Evolutionary conservation across 2,113 vertebrate species (phyloP), one percentile per base, ranked within the genome.

Genomic region (Drymodes brunneopygia): DNA sequence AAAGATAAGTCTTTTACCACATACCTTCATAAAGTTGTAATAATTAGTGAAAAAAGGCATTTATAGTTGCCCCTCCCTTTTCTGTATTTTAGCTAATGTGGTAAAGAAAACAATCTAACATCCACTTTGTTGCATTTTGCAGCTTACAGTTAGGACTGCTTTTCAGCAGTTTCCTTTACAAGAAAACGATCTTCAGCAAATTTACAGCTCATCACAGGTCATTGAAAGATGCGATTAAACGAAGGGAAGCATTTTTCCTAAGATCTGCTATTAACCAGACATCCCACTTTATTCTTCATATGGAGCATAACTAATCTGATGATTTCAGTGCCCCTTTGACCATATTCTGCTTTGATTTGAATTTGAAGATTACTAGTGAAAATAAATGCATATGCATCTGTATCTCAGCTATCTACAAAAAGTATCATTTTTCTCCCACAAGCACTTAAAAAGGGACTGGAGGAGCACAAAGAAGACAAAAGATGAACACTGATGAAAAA

Each of bases 321-420:
- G 38, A 96, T 95, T 95, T 94, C 66, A 65, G 48, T 81, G 77
- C 81, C 93, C 73, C 44, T 90, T 92, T 96, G 88, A 88, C 91
- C 75, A 84, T 45, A 91, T 71, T 78, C 51, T 86, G 40, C 57
- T 92, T 95, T 71, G 86, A 92, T 78, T 71, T 86, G 75, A 85
- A 92, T 94, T 50, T 88, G 72, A 81, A 92, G 60, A 86, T 44
- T 74, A 51, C 33, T 67, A 56, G 45, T 51, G 77, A 78, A 94
- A 86, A 83, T 71, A 94, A 71, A 79, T 47, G 17, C 44, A 19
- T 40, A 70, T 35, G 21, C 45, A 84, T 56, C 69, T 67, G 24
- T 83, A 28, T 24, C 31, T 93, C 80, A 67, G 73, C 47, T 62
- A 33, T 48, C 29, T 66, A 62, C 56, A 88, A 86, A 88, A 54